These are phyloP conservation scores for Agonopterix heracliana DNA, from an alignment of 2,888 invertebrate genomes.

Conservation along the genomic window DNA sequence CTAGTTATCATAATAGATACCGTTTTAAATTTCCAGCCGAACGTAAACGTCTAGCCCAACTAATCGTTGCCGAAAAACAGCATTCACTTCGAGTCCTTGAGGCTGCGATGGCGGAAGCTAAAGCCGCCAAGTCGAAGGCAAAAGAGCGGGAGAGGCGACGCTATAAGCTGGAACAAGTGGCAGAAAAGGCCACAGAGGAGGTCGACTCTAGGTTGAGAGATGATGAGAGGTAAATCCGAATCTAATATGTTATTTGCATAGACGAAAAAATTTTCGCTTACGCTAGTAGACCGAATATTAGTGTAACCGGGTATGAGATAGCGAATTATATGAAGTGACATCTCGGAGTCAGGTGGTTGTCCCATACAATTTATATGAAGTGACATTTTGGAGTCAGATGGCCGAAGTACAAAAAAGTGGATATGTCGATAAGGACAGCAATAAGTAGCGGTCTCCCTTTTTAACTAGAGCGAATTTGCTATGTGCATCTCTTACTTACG, in stretches of 20 bases:
- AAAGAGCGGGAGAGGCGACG: slow-evolving; percentile 44
- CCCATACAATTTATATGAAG: too few species aligned
- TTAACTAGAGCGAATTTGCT: too few species aligned
- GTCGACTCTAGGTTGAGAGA: slow-evolving; percentile 55
- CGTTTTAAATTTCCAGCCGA: slow-evolving; percentile 42
- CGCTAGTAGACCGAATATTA: too few species aligned
- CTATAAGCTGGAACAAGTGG: slow-evolving; percentile 36
- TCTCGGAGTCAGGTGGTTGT: too few species aligned
- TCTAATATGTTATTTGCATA: neutral
- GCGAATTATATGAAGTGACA: too few species aligned
- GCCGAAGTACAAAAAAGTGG: too few species aligned
- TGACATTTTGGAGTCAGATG: too few species aligned
- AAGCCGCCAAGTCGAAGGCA: slow-evolving; percentile 47
- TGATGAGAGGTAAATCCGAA: slow-evolving; percentile 46
- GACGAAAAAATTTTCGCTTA: neutral
- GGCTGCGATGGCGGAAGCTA: slow-evolving; percentile 66
- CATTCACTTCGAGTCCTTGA: slow-evolving; percentile 61
- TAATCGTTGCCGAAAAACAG: slow-evolving; percentile 68
- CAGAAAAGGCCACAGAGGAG: slow-evolving; percentile 49
- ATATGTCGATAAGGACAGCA: too few species aligned
- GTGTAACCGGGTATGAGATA: too few species aligned
- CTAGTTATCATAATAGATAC: too few species aligned
- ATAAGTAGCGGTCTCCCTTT: too few species aligned
- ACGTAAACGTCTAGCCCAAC: slow-evolving; percentile 58
- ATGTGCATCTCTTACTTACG: too few species aligned